Conservation (phyloP, 2,888 invertebrate species). For the Euphydryas editha region DNA sequence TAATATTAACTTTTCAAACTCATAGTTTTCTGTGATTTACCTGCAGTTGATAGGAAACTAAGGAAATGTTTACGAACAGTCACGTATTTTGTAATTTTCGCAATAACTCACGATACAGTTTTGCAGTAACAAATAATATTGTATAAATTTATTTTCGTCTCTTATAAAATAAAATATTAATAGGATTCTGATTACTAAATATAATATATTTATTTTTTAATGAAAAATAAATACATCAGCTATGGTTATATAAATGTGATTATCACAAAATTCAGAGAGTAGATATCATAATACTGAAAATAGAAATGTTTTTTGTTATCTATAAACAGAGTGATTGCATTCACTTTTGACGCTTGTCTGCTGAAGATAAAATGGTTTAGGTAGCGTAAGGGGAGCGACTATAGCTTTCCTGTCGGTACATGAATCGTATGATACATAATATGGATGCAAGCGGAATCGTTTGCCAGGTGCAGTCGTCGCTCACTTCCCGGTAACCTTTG, state of each 20-base stretch:
- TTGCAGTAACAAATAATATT: too few species aligned
- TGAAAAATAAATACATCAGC: too few species aligned
- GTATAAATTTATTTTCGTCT: too few species aligned
- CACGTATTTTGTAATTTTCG: too few species aligned
- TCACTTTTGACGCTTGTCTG: neutral
- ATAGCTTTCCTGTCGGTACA: conserved; percentile 9
- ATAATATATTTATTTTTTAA: too few species aligned
- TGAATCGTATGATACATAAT: conserved; percentile 8
- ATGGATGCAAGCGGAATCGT: conserved; percentile 12
- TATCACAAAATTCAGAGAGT: neutral
- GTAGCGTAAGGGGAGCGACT: conserved; percentile 7
- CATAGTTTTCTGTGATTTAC: too few species aligned
- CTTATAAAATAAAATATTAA: neutral
- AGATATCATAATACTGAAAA: neutral
- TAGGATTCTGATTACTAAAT: neutral
- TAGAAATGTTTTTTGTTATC: neutral
- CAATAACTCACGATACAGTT: too few species aligned
- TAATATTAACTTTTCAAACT: too few species aligned
- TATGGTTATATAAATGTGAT: neutral
- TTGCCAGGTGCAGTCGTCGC: conserved; percentile 25
- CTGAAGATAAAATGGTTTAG: conserved; percentile 1
- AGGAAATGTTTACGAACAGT: too few species aligned
- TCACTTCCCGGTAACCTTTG: conserved; percentile 40
- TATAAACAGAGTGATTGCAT: neutral
- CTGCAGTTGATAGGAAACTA: too few species aligned